Percentiles rank a stretch among this genome's conserved stretches.
Conservation (phyloP, 2,797 vertebrate species). For the Knipowitschia caucasica region DNA sequence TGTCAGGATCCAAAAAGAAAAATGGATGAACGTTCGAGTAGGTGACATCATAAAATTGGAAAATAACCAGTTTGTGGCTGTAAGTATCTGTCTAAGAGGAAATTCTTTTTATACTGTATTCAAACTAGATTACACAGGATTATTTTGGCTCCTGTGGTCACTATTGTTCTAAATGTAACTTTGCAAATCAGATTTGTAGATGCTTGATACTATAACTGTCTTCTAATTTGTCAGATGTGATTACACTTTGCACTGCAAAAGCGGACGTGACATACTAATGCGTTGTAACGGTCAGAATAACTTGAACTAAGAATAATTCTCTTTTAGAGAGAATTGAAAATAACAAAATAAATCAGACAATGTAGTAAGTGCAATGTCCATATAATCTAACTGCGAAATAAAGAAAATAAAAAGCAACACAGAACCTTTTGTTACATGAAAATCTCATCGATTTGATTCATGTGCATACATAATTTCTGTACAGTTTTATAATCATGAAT, state of each 20-base stretch:
- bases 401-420: too few species aligned
- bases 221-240: conserved; percentile 9
- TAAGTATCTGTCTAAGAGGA: too few species aligned
- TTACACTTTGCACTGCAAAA: neutral
- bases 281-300: neutral
- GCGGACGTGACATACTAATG: neutral
- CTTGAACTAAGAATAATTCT: neutral
- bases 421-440: too few species aligned
- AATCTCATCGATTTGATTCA: too few species aligned
- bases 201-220: conserved; percentile 1
- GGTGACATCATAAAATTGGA: conserved; percentile 94
- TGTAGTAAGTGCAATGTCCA: too few species aligned
- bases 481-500: too few species aligned
- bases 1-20: conserved; percentile 87
- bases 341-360: too few species aligned
- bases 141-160: conserved; percentile 11
- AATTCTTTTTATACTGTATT: neutral
- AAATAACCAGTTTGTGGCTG: conserved; percentile 94
- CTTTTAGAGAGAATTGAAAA: too few species aligned
- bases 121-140: neutral
- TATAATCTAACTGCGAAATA: too few species aligned
- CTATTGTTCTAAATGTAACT: neutral
- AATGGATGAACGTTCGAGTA: conserved; percentile 93
- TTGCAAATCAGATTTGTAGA: conserved; percentile 6
- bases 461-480: too few species aligned